Conservation (phyloP, 2,113 vertebrate species). For the Actenoides hombroni region DNA sequence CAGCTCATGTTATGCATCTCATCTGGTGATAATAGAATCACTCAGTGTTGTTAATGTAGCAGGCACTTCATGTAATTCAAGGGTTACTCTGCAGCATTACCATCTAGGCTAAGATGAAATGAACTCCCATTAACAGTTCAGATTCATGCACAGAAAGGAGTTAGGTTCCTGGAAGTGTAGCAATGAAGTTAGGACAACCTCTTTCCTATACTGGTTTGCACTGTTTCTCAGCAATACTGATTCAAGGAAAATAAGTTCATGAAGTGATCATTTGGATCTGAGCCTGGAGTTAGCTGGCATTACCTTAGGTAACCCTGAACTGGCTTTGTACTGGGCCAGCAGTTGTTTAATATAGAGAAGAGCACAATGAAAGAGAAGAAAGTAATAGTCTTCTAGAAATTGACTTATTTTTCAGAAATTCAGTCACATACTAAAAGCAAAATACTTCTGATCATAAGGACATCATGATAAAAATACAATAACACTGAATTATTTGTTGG, state of each 20-base stretch:
- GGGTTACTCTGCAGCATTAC: not conserved
- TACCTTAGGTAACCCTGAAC: conserved; percentile 28
- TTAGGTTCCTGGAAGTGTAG: not conserved
- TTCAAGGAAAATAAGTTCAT: not conserved
- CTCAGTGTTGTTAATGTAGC: not conserved
- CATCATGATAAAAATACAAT: not conserved
- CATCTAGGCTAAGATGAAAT: not conserved
- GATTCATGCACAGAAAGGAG: not conserved
- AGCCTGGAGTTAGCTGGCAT: not conserved
- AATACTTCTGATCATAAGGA: not conserved
- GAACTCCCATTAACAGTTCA: not conserved
- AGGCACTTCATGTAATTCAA: not conserved
- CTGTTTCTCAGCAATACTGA: conserved; percentile 19
- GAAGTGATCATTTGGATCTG: conserved; percentile 20
- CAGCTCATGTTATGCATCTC: not conserved
- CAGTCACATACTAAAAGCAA: not conserved
- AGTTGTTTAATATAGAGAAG: not conserved
- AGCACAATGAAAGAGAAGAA: not conserved
- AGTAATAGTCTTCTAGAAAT: not conserved
- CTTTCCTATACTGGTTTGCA: not conserved
- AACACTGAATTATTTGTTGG: not conserved
- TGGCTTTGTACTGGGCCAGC: conserved; percentile 1
- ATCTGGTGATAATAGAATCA: not conserved
- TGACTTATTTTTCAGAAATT: not conserved
- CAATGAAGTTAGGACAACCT: not conserved